Base-by-base conservation (phyloP, 2,888 invertebrate species). In the Mythimna ferrago region DNA sequence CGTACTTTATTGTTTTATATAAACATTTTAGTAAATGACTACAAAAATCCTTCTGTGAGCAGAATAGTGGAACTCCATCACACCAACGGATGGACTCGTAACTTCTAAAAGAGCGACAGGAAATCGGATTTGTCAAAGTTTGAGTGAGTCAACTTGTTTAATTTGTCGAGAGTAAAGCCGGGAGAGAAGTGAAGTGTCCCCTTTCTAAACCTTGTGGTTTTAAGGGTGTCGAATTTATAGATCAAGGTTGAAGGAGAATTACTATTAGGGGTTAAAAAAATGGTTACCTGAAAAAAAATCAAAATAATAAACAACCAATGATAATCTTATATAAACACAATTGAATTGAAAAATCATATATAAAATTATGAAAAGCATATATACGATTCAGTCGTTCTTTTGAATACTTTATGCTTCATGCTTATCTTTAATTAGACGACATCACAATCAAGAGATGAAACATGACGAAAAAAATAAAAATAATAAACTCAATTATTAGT, bases 121-220 rank as follows among this genome's bases (percentile, higher is more conserved):
- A 84, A 84, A 84, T 85, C 78, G 75, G 79, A 84, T 83, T 84
- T 84, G 83, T 84, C 84, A 81, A 84, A 84, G 41, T 84, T 84
- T 81, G 76, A 85, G 78, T 61, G 79, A 77, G 73, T 72, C 83
- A 71, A 81, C 86, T 85, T 85, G 83, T 84, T 84, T 81, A 83
- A 84, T 84, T 85, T 83, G 81, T 84, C 78, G 64, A 73, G 71
- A 73, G 75, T 58, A 77, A 75, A 80, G 78, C 66, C 65, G 64
- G 51, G 62, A 54, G 32, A 66, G 44, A 75, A 77, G 76, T 57
- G 63, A 73, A 80, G 83, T 75, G 74, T 75, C 71, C 63, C 54
- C 71, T 68, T 63, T 66, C 67, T 56, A 66, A 71, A 68, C 65
- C 66, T 73, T 64, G 76, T 64, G 71, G 72, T 69, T 53, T 67